Evolutionary conservation across 92 coral and sea anemone species (phyloP).

Genomic region (Phenganax marumi): DNA sequence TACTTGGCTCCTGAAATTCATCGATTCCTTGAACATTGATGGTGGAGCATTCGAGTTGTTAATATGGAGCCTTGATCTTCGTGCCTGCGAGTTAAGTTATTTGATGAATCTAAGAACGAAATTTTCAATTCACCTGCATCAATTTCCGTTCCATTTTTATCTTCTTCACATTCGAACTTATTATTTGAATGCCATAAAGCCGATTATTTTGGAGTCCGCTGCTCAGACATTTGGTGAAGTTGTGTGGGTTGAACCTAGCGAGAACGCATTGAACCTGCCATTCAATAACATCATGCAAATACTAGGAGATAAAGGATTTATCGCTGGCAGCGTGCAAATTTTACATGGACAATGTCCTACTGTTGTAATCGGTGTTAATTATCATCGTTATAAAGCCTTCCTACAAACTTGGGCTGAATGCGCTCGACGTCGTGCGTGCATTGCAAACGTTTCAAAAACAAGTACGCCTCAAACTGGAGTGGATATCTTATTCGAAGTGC

Average conservation of each 20-base stretch:
- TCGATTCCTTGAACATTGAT: not conserved
- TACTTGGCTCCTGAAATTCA: slow-evolving; percentile 1
- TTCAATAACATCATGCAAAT: not conserved
- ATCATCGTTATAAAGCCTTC: not conserved
- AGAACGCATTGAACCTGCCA: not conserved
- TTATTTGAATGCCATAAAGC: not conserved
- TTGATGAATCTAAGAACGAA: not conserved
- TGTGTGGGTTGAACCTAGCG: slow-evolving; percentile 1
- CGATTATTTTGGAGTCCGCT: not conserved
- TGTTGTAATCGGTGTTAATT: not conserved
- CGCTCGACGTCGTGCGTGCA: not conserved
- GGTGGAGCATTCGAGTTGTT: not conserved
- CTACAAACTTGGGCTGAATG: not conserved
- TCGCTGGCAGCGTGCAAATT: not conserved
- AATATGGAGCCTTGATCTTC: slow-evolving; percentile 6
- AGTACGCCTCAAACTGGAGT: not conserved
- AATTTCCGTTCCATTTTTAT: not conserved
- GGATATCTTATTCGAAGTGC: not conserved
- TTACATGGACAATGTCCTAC: not conserved
- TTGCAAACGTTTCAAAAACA: not conserved
- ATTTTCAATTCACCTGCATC: not conserved
- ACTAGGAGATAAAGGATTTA: not conserved
- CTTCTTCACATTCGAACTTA: not conserved
- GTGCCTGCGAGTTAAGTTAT: not conserved
- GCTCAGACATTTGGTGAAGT: slow-evolving; percentile 8